These are phyloP conservation scores for Formica selysi DNA, from an alignment of 1,140 invertebrate genomes.

Conservation along the genomic window DNA sequence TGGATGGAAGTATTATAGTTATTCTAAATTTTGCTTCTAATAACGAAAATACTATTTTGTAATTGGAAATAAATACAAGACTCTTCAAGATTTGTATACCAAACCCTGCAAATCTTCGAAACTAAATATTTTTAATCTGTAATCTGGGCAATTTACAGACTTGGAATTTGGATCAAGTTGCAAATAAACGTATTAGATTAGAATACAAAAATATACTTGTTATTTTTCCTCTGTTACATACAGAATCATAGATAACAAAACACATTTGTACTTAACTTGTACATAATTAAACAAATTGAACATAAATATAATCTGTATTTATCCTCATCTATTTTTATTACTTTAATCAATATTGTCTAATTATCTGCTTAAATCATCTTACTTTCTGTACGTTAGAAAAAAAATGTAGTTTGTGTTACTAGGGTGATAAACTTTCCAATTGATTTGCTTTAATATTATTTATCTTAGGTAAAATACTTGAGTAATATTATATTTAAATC, in stretches of 20 bases:
- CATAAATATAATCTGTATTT: too few species aligned
- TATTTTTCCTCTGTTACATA: slow-evolving; percentile 21
- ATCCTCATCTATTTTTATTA: too few species aligned
- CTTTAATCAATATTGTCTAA: too few species aligned
- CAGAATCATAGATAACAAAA: not conserved
- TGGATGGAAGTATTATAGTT: slow-evolving; percentile 16
- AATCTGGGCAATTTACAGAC: not conserved
- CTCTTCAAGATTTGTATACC: slow-evolving; percentile 9
- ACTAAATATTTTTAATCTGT: not conserved
- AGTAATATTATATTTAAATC: not conserved
- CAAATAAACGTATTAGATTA: slow-evolving; percentile 30
- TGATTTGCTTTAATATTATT: not conserved
- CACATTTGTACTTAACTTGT: too few species aligned
- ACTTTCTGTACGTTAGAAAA: too few species aligned
- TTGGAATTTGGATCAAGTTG: slow-evolving; percentile 12
- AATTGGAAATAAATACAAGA: slow-evolving; percentile 16
- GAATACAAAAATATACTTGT: slow-evolving; percentile 7
- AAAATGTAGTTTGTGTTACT: too few species aligned
- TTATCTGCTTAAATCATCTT: too few species aligned
- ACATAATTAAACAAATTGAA: too few species aligned
- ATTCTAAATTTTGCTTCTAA: slow-evolving; percentile 18
- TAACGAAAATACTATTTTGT: not conserved
- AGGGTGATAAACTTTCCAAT: too few species aligned
- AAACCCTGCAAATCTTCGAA: slow-evolving; percentile 15
- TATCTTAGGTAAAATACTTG: not conserved